Conservation (phyloP, 2,113 vertebrate species). For the Romanogobio albipinnatus region DNA sequence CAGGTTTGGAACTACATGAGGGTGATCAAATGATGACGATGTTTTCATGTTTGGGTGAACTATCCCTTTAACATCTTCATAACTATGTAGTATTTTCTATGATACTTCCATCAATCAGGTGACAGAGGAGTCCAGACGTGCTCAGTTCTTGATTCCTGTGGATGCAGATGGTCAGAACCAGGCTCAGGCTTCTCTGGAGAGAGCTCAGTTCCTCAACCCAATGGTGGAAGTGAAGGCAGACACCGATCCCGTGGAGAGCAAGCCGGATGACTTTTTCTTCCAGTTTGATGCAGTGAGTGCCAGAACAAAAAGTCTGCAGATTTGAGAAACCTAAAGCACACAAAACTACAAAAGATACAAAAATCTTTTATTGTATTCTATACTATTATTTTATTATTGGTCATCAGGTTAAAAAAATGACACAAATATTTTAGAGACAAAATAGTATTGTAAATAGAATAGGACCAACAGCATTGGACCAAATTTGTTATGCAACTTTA, state of each 20-base stretch:
- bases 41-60: no score
- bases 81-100: background rate
- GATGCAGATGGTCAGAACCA: constrained; percentile 82
- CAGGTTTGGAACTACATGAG: no score
- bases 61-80: no score
- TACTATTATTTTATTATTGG: background rate
- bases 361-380: background rate
- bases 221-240: constrained; percentile 94
- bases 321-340: background rate
- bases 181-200: constrained; percentile 86
- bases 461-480: background rate
- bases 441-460: background rate
- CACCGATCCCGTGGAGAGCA: constrained; percentile 77
- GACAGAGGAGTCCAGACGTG: constrained; percentile 80
- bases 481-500: background rate
- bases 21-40: no score
- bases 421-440: background rate
- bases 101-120: constrained; percentile 72
- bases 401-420: background rate
- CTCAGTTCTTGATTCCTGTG: constrained; percentile 88
- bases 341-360: background rate
- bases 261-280: constrained; percentile 86
- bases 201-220: constrained; percentile 93
- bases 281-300: constrained; percentile 87
- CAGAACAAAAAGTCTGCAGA: background rate